Evolutionary conservation across 1,140 invertebrate genomes (phyloP), one percentile per base, ranked within the genome.

Genomic region (Mylabris phalerata): DNA sequence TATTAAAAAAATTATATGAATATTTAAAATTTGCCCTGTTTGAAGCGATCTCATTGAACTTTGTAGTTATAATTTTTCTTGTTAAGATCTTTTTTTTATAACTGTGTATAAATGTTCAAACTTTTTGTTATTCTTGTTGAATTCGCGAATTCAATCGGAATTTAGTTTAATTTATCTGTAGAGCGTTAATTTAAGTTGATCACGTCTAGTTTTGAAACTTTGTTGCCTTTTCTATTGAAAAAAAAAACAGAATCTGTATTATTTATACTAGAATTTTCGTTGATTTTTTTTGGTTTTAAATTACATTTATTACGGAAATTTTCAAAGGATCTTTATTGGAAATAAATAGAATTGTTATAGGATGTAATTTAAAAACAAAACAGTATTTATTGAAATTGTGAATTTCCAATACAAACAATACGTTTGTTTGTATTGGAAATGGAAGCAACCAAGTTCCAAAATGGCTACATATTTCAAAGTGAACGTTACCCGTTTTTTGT

Each of bases 11-110:
- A 32, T 32, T 32, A 32, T 32, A 32, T 32, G 32, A 32, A 60
- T 46, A 47, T 50, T 59, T 67, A 65, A 66, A 70, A 73, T 66
- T 71, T 70, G 62, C 66, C 69, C 72, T 71, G 71, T 73, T 64
- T 71, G 72, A 70, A 68, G 41, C 72, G 72, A 73, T 73, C 72
- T 73, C 72, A 73, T 67, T 69, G 66, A 69, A 69, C 65, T 71
- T 71, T 71, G 71, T 71, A 72, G 71, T 71, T 70, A 67, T 50
- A 62, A 61, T 62, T 66, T 63, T 65, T 66, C 62, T 71, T 70
- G 62, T 70, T 71, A 68, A 70, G 67, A 69, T 71, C 63, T 70
- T 71, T 71, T 42, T 51, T 43, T 56, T 58, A 50, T 62, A 58
- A 51, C 1, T 42, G 9, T n/a, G 3, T 42, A 9, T 42, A 42